phyloP scores from a whole-genome alignment of 2,113 vertebrate genomes.

The Malurus cyaneus region DNA sequence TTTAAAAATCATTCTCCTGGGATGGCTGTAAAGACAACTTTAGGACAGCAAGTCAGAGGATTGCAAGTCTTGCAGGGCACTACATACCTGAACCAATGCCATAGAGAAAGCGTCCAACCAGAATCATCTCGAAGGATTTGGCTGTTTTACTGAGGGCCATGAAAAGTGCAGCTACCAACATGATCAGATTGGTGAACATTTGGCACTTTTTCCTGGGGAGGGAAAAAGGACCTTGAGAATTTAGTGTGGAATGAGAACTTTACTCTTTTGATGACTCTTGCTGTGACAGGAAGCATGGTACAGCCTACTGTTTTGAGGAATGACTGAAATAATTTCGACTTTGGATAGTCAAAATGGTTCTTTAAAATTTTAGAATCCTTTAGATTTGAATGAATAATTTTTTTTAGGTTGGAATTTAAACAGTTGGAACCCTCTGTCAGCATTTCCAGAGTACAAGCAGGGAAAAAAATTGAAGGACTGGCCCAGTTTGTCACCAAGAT shows the following conservation, averaged over 20 bases:
- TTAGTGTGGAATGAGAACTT: background rate
- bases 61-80: background rate
- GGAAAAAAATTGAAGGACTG: background rate
- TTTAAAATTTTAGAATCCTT: background rate
- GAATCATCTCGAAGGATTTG: constrained; percentile 79
- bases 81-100: constrained; percentile 76
- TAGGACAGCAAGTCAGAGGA: background rate
- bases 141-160: constrained; percentile 76
- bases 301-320: background rate
- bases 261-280: background rate
- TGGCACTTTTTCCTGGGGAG: constrained; percentile 77
- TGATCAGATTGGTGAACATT: constrained; percentile 75
- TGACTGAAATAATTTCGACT: background rate
- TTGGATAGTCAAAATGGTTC: background rate
- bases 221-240: background rate
- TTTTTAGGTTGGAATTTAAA: background rate
- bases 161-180: constrained; percentile 73
- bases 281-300: background rate
- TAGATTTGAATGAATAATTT: background rate
- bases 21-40: background rate
- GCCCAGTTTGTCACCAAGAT: background rate
- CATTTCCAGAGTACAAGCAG: background rate
- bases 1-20: background rate
- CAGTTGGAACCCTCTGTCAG: background rate
- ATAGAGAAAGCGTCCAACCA: constrained; percentile 76